Evolutionary conservation across 2,797 vertebrate species (phyloP).

Genomic region (Cyprinella venusta): DNA sequence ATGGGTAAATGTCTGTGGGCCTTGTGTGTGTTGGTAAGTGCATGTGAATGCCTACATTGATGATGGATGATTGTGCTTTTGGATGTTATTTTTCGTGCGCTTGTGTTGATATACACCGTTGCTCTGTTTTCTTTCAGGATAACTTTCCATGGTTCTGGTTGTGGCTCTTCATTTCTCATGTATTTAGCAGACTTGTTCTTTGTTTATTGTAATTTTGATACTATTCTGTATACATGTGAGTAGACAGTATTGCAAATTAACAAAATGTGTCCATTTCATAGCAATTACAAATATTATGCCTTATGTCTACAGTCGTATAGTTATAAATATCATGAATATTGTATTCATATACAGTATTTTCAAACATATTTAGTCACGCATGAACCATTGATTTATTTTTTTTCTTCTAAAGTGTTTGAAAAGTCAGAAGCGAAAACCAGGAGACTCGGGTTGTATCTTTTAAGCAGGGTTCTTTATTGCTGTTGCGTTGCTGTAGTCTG

Average conservation of each 20-base stretch:
- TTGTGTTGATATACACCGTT: constrained; percentile 18
- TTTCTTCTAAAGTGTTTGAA: too few relatives aligned
- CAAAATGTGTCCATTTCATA: not conserved
- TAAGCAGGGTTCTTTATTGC: too few relatives aligned
- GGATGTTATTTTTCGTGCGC: constrained; percentile 39
- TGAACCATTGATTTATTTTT: not conserved
- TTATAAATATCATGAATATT: not conserved
- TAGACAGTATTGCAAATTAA: not conserved
- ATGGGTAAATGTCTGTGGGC: constrained; percentile 17
- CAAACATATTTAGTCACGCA: not conserved
- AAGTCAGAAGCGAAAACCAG: too few relatives aligned
- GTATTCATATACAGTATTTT: not conserved
- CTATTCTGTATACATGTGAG: not conserved
- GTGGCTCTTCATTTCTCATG: not conserved
- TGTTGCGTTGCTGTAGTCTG: too few relatives aligned
- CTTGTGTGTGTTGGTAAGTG: constrained; percentile 26
- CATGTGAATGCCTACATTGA: constrained; percentile 38
- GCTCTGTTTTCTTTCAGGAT: constrained; percentile 17
- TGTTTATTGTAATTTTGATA: not conserved
- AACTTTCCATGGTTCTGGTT: constrained; percentile 1
- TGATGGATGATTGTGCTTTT: constrained; percentile 23
- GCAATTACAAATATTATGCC: too few relatives aligned
- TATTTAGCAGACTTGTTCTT: not conserved
- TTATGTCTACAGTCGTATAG: not conserved
- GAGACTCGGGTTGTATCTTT: too few relatives aligned